These are phyloP conservation scores for Xenops minutus DNA, from an alignment of 2,797 vertebrate species.

Conservation along the genomic window DNA sequence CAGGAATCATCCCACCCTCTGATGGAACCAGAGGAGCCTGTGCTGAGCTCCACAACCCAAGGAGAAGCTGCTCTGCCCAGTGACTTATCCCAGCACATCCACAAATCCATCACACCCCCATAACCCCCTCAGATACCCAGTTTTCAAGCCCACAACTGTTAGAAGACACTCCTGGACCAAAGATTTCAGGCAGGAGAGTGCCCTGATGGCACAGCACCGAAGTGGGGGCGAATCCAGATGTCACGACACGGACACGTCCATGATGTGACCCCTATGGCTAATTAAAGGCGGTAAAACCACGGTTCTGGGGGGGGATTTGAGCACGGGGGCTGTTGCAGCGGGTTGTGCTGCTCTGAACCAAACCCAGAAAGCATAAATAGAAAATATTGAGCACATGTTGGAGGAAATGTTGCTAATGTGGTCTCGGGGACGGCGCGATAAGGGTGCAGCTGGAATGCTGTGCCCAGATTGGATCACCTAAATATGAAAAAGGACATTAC, in stretches of 20 bases:
- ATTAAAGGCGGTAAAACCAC: background rate
- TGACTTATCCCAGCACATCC: background rate
- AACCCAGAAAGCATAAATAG: background rate
- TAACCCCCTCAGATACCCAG: too few relatives aligned
- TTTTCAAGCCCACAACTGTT: background rate
- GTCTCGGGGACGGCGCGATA: background rate
- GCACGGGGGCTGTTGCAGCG: background rate
- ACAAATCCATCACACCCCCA: background rate
- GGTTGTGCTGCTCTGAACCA: background rate
- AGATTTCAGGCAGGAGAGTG: background rate
- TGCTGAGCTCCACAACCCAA: background rate
- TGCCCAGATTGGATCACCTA: slow-evolving; percentile 50
- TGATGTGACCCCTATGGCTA: background rate
- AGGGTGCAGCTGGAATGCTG: slow-evolving; percentile 32
- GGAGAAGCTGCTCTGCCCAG: background rate
- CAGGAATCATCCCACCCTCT: background rate
- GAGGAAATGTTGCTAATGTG: slow-evolving; percentile 17
- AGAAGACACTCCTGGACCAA: background rate
- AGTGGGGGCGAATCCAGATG: background rate
- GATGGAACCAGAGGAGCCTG: background rate
- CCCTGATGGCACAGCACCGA: background rate
- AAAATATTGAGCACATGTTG: background rate
- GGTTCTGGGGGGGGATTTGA: background rate
- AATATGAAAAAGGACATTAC: slow-evolving; percentile 55
- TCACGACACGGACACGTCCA: background rate